phyloP scores from a whole-genome alignment of 2,113 vertebrate genomes.

The Brachyhypopomus gauderio region DNA sequence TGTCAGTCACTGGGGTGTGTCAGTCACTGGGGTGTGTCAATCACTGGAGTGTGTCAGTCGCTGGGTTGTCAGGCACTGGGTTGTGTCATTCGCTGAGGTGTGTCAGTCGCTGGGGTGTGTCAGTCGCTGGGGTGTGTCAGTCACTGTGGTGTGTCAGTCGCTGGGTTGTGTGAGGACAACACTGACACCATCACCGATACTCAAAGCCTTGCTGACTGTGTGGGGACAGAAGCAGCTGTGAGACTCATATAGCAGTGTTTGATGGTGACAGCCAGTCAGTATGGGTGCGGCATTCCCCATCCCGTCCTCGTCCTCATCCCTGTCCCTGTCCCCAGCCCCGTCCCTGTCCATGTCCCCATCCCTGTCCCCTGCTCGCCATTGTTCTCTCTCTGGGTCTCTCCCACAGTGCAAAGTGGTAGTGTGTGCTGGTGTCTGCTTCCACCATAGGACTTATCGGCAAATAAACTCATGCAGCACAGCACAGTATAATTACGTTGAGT shows the following conservation, averaged over 20 bases:
- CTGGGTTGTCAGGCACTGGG: too few species aligned
- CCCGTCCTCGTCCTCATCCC: too few species aligned
- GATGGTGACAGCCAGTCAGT: conserved; percentile 44
- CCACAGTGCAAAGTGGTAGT: conserved; percentile 11
- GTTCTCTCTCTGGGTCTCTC: conserved; percentile 8
- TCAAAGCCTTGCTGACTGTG: conserved; percentile 13
- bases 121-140: too few species aligned
- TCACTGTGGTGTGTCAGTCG: too few species aligned
- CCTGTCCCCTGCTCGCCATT: conserved; percentile 10
- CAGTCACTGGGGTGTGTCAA: too few species aligned
- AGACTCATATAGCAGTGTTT: conserved; percentile 4
- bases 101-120: too few species aligned
- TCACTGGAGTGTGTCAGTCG: too few species aligned
- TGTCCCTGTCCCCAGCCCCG: too few species aligned
- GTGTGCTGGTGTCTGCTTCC: conserved; percentile 18
- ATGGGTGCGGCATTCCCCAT: conserved; percentile 1
- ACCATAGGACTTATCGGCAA: background rate
- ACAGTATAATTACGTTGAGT: conserved; percentile 42
- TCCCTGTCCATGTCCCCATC: too few species aligned
- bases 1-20: too few species aligned
- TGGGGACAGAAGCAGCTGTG: background rate
- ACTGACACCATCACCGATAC: conserved; percentile 7
- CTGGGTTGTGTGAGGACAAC: background rate
- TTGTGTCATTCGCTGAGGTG: too few species aligned
- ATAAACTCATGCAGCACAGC: conserved; percentile 17